A percentile compares a stretch with the other conserved stretches of the same genome.
phyloP scores from a whole-genome alignment of 1,140 invertebrate genomes.

The Probaryconus sp. region DNA sequence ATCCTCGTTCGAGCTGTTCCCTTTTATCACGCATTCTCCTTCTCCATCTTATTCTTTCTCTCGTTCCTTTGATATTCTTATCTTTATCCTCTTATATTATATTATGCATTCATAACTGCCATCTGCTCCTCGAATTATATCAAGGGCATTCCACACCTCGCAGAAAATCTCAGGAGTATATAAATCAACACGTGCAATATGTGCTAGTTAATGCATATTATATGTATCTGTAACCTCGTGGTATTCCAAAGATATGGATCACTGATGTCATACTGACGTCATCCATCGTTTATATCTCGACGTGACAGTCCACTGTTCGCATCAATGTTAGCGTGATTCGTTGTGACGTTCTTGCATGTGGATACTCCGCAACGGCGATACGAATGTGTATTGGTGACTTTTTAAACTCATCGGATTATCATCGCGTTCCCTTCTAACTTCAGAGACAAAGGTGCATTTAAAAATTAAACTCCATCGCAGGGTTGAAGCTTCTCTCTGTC shows the following conservation, averaged over 20 bases:
- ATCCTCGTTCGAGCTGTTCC: slow-evolving; percentile 22
- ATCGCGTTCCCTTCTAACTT: too few relatives aligned
- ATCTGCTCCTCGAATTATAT: slow-evolving; percentile 61
- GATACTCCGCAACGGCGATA: slow-evolving; percentile 46
- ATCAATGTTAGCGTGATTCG: slow-evolving; percentile 70
- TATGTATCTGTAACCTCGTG: slow-evolving; percentile 56
- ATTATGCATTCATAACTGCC: slow-evolving; percentile 59
- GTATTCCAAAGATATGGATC: slow-evolving; percentile 73
- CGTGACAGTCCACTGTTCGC: slow-evolving; percentile 70
- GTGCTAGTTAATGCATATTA: slow-evolving; percentile 61
- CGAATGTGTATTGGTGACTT: slow-evolving; percentile 63
- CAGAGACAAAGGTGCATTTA: too few relatives aligned
- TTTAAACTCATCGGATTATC: slow-evolving; percentile 64
- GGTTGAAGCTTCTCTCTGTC: too few relatives aligned
- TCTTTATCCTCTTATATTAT: slow-evolving; percentile 57
- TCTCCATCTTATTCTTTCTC: slow-evolving; percentile 22
- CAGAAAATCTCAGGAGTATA: slow-evolving; percentile 48
- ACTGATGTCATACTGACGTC: slow-evolving; percentile 77
- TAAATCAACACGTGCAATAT: slow-evolving; percentile 58
- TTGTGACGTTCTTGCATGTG: slow-evolving; percentile 58
- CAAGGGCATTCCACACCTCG: slow-evolving; percentile 60
- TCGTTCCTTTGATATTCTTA: slow-evolving; percentile 39
- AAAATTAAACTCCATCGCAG: too few relatives aligned
- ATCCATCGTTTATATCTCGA: slow-evolving; percentile 73
- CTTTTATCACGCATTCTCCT: slow-evolving; percentile 19